Evolutionary conservation across 92 coral and sea anemone genomes (phyloP).

Genomic region (Diadumene lineata): DNA sequence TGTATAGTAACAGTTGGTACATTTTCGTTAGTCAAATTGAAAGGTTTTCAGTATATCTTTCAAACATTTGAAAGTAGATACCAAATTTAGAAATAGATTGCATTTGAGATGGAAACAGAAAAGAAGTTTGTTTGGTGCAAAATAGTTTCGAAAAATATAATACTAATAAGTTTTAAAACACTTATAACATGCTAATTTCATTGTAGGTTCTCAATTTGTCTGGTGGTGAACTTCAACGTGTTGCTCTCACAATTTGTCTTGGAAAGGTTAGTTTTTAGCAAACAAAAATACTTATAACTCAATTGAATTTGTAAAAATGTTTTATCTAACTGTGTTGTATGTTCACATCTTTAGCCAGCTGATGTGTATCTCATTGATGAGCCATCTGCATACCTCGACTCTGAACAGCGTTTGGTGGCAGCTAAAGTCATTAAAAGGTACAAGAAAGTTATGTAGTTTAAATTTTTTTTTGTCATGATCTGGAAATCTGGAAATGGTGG

Average conservation of each 20-base stretch:
- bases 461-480: no score
- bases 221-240: conserved; percentile 99
- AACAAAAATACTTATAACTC: no score
- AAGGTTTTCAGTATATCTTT: no score
- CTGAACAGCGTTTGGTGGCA: conserved; percentile 98
- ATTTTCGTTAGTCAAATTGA: not conserved
- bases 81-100: no score
- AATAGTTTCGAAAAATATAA: no score
- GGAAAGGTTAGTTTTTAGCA: conserved; percentile 93
- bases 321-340: not conserved
- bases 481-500: no score
- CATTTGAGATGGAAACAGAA: no score
- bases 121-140: no score
- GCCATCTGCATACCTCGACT: conserved; percentile 97
- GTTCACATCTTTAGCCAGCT: conserved; percentile 70
- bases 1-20: not conserved
- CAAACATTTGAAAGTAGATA: no score
- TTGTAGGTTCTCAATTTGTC: conserved; percentile 91
- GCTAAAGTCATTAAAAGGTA: conserved; percentile 99
- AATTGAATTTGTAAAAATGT: no score
- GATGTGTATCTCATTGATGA: conserved; percentile 95
- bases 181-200: not conserved
- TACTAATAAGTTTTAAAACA: not conserved
- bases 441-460: not conserved
- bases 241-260: conserved; percentile 92